These are phyloP conservation scores for Drosophila tripunctata DNA, from an alignment of 2,888 invertebrate genomes.

Conservation along the genomic window DNA sequence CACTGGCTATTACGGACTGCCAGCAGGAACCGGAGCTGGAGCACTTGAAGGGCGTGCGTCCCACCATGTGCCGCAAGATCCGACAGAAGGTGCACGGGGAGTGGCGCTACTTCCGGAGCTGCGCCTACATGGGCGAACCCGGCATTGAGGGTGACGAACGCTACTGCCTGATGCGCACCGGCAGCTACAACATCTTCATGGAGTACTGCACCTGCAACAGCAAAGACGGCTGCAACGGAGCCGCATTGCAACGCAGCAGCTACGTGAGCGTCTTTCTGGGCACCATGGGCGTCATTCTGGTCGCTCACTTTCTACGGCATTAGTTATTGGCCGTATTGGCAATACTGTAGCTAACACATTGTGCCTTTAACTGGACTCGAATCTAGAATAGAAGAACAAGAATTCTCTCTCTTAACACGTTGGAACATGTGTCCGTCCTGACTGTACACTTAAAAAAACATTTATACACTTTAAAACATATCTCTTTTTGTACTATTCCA, in stretches of 20 bases:
- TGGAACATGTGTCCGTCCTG: constrained; percentile 52
- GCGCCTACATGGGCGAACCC: constrained; percentile 95
- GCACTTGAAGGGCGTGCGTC: constrained; percentile 88
- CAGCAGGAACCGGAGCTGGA: constrained; percentile 86
- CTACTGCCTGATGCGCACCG: constrained; percentile 95
- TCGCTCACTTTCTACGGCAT: constrained; percentile 52
- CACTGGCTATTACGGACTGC: constrained; percentile 94
- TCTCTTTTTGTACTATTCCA: not conserved
- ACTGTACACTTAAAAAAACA: not conserved
- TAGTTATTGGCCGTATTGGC: no score
- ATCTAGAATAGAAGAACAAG: constrained; percentile 27
- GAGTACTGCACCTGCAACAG: constrained; percentile 97
- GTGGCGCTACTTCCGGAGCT: constrained; percentile 94
- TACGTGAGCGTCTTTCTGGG: constrained; percentile 27
- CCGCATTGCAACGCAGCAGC: constrained; percentile 83
- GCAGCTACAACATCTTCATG: constrained; percentile 96
- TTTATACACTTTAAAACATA: constrained; percentile 2
- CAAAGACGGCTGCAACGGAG: constrained; percentile 95
- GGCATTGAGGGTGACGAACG: constrained; percentile 95
- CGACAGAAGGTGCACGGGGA: constrained; percentile 95
- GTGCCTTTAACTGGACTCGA: constrained; percentile 58
- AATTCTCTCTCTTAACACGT: constrained; percentile 38
- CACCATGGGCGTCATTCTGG: constrained; percentile 49
- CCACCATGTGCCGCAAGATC: constrained; percentile 96
- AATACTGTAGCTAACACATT: constrained; percentile 23